Evolutionary conservation across 2,797 vertebrate species (phyloP).

Genomic region (Coracias cyanogaster): DNA sequence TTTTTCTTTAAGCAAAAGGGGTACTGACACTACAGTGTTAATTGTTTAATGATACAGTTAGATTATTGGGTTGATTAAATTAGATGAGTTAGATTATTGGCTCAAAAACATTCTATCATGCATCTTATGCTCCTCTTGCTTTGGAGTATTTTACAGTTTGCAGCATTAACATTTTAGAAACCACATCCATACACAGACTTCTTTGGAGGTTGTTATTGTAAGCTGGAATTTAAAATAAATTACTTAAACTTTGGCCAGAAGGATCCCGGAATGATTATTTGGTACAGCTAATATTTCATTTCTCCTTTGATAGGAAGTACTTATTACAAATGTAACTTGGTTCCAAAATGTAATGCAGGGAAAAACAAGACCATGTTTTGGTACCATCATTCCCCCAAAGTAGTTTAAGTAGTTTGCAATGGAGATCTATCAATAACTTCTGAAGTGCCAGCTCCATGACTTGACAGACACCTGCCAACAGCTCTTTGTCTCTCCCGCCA

Average conservation of each 20-base stretch:
- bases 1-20: constrained; percentile 7
- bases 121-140: not conserved
- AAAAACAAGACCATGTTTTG: not conserved
- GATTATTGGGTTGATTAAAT: constrained; percentile 11
- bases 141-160: not conserved
- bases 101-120: not conserved
- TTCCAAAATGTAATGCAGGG: not conserved
- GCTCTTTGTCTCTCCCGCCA: not conserved
- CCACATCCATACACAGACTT: not conserved
- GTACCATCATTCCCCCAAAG: not conserved
- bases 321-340: not conserved
- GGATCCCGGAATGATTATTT: not conserved
- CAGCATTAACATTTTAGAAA: not conserved
- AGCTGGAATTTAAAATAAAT: not conserved
- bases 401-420: not conserved
- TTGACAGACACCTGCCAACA: not conserved
- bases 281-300: not conserved
- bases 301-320: not conserved
- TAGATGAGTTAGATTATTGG: constrained; percentile 3
- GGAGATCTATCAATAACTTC: not conserved
- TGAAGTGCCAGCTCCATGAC: not conserved
- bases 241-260: not conserved
- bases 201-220: not conserved
- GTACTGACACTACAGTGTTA: not conserved
- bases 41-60: not conserved